Evolutionary conservation across 2,113 vertebrate species (phyloP).

Genomic region (Phocoena phocoena): DNA sequence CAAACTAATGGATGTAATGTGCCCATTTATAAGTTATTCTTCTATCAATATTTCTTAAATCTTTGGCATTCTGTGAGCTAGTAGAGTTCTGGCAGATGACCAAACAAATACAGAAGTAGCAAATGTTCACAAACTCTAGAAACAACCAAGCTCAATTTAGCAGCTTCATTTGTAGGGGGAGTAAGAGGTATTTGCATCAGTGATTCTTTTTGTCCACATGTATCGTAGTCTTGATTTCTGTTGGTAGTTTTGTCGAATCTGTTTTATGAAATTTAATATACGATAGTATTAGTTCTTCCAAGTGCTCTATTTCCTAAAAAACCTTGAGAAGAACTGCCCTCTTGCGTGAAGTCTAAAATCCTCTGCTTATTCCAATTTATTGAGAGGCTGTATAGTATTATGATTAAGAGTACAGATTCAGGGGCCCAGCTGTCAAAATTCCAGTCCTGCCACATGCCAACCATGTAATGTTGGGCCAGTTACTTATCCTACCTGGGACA

Average conservation of each 20-base stretch:
- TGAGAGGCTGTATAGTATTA: background rate
- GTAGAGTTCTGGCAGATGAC: background rate
- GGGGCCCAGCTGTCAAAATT: background rate
- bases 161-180: background rate
- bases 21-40: background rate
- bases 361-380: background rate
- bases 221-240: background rate
- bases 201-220: background rate
- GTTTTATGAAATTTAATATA: background rate
- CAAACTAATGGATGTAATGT: background rate
- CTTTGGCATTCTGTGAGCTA: background rate
- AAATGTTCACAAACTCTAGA: background rate
- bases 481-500: background rate
- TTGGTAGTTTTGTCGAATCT: slow-evolving; percentile 22
- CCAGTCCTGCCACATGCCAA: background rate
- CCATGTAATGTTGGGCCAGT: background rate
- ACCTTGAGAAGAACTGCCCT: background rate
- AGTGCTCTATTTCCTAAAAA: background rate
- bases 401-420: background rate
- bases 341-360: background rate
- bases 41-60: background rate
- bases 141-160: background rate
- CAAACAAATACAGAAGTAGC: background rate
- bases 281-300: background rate
- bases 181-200: background rate